A percentile compares a stretch with the other conserved stretches of the same genome.
phyloP scores from a whole-genome alignment of 2,113 vertebrate genomes.

The Riparia riparia region DNA sequence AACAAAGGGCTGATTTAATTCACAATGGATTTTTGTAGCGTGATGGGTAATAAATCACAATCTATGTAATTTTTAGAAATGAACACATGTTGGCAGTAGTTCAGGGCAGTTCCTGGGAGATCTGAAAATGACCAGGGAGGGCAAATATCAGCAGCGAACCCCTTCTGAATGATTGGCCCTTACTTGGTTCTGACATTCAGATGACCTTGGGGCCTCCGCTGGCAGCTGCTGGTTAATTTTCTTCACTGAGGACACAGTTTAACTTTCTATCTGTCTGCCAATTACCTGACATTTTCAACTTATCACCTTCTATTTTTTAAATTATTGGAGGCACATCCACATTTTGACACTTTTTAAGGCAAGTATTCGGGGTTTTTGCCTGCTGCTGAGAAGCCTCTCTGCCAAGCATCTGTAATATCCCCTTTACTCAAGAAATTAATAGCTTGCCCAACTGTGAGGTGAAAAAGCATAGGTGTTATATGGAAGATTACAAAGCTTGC shows the following conservation, averaged over 20 bases:
- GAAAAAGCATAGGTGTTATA: not conserved
- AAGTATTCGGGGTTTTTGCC: conserved; percentile 47
- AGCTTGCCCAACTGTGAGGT: not conserved
- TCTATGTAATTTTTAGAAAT: conserved; percentile 90
- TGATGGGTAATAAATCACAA: conserved; percentile 98
- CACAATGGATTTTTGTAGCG: conserved; percentile 90
- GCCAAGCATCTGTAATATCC: not conserved
- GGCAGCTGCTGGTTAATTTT: conserved; percentile 88
- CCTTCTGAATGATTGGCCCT: conserved; percentile 93
- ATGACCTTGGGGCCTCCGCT: conserved; percentile 88
- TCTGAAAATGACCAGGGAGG: conserved; percentile 82
- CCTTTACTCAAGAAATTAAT: conserved; percentile 57
- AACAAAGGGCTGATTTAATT: conserved; percentile 98
- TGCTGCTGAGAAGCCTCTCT: conserved; percentile 26
- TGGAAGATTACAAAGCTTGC: not conserved
- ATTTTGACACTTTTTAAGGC: conserved; percentile 82
- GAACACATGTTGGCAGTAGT: conserved; percentile 85
- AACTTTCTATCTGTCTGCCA: conserved; percentile 88
- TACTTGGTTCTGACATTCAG: conserved; percentile 92
- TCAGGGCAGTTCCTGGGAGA: conserved; percentile 85
- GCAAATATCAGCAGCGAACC: conserved; percentile 82
- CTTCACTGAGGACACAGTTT: conserved; percentile 86
- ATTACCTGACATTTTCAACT: conserved; percentile 89
- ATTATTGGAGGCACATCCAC: conserved; percentile 83
- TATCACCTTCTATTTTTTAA: conserved; percentile 87